Conservation (phyloP, 92 coral and sea anemone species). For the Zoanthus solanderi region DNA sequence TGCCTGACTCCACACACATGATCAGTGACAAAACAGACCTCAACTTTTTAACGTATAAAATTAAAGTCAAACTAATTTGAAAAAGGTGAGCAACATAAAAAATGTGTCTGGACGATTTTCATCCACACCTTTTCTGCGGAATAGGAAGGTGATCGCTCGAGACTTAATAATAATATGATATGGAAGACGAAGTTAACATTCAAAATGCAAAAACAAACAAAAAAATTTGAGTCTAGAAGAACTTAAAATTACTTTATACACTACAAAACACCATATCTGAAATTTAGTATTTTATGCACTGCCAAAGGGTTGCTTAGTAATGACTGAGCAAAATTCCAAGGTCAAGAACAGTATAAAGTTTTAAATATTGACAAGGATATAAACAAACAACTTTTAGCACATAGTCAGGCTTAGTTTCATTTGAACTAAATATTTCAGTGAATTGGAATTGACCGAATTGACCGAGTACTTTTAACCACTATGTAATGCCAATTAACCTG, state of each 20-base stretch:
- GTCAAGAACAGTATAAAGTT: background rate
- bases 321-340: background rate
- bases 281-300: background rate
- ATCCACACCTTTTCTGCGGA: background rate
- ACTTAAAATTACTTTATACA: background rate
- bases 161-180: background rate
- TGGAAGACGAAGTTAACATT: background rate
- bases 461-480: background rate
- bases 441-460: background rate
- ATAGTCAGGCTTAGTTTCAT: background rate
- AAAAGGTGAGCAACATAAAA: background rate
- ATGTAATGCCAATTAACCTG: background rate
- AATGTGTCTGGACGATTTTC: background rate
- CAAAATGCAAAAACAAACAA: background rate
- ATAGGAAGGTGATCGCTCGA: background rate
- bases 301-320: background rate
- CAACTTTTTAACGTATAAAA: background rate
- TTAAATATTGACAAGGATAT: background rate
- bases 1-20: constrained; percentile 1
- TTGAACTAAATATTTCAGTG: background rate
- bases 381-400: background rate
- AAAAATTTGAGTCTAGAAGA: background rate
- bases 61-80: background rate
- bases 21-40: background rate
- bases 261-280: background rate